Evolutionary conservation across 2,797 vertebrate genomes (phyloP).

Genomic region (Sardinella longiceps): DNA sequence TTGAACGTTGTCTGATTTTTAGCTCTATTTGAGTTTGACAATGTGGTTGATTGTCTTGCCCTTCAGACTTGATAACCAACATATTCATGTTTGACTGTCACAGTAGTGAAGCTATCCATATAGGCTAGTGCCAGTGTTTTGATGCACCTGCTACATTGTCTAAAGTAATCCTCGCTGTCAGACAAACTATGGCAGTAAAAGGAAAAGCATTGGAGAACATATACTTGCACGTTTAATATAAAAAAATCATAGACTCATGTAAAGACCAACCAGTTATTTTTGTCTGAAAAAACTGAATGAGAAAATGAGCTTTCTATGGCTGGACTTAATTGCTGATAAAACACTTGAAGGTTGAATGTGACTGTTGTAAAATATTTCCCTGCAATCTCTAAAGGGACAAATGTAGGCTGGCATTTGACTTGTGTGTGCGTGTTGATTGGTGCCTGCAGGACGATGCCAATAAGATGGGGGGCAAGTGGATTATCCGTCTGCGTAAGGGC

Average conservation of each 20-base stretch:
- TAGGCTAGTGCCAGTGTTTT: neutral
- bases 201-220: too few species aligned
- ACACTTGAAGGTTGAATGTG: neutral
- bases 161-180: too few species aligned
- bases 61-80: neutral
- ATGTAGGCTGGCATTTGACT: neutral
- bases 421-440: neutral
- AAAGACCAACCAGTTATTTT: too few species aligned
- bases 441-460: constrained; percentile 82
- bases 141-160: neutral
- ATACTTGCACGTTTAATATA: too few species aligned
- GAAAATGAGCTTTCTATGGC: neutral
- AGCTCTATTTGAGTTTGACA: neutral
- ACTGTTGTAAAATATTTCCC: neutral
- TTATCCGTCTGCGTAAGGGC: constrained; percentile 88
- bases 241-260: too few species aligned
- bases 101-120: neutral
- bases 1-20: neutral
- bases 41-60: neutral
- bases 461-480: constrained; percentile 87
- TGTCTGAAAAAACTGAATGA: too few species aligned
- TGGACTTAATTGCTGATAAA: neutral
- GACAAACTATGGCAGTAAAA: too few species aligned
- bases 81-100: neutral
- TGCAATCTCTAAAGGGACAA: neutral